Evolutionary conservation across 2,113 vertebrate genomes (phyloP), one percentile per base, ranked within the genome.

Genomic region (Camelus dromedarius): DNA sequence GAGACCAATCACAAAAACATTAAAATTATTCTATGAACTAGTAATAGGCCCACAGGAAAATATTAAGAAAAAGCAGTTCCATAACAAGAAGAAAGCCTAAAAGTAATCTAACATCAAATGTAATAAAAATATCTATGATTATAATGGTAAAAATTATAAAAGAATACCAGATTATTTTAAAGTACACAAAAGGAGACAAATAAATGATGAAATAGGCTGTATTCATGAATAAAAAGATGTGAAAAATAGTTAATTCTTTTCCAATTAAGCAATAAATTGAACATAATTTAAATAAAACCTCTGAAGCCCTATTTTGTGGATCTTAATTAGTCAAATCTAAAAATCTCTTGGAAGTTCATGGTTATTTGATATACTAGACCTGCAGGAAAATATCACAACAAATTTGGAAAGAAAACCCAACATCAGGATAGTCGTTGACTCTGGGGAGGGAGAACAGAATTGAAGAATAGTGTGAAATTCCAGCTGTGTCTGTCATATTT

Each of bases 351-450:
- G 50, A 79, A 77, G 70, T 58, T 86, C 26, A 13, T 42, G n/a
- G 28, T 32, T 77, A 67, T 77, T 15, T 58, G 38, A 92, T 70
- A 48, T 12, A 60, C 22, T 73, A 50, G 10, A 70, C 56, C 48
- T 8, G 9, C 35, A 62, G n/a, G 52, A 75, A 60, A 82, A 10
- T 62, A 77, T 48, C 75, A 69, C 8, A 54, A 88, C 46, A 48
- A 48, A 8, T 77, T 83, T 69, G 52, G 35, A 77, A 94, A 81
- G 70, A n/a, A 94, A 75, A 60, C 38, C 26, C 46, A 94, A 82
- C 35, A 18, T 69, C 52, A 56, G n/a, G 42, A 54, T 32, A 70
- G 30, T 52, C 30, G 19, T 24, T 91, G 56, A 38, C 26, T 58
- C 38, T 58, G 28, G 24, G 13, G 14, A 87, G 11, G 46, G 50